phyloP scores from a whole-genome alignment of 2,888 invertebrate species.

The Ectobius pallidus region DNA sequence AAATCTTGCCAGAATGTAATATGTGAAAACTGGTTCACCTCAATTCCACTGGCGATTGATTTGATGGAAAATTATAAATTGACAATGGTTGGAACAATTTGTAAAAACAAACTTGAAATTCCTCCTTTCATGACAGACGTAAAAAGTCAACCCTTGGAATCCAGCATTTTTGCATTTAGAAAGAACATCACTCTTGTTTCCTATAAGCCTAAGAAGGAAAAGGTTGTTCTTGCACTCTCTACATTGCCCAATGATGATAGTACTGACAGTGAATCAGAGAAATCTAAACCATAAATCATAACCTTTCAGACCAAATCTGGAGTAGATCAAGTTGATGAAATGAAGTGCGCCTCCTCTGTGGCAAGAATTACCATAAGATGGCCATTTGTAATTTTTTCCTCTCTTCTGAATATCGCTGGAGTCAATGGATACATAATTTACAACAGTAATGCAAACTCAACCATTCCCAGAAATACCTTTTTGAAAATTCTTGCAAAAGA shows the following conservation, averaged over 20 bases:
- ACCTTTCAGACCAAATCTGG: not conserved
- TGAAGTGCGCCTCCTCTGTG: slow-evolving; percentile 25
- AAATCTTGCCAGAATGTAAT: slow-evolving; percentile 43
- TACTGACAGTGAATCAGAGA: not conserved
- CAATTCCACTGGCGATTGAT: slow-evolving; percentile 34
- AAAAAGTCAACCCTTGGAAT: not conserved
- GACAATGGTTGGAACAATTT: slow-evolving; percentile 37
- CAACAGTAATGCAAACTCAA: too few relatives aligned
- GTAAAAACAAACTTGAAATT: slow-evolving; percentile 35
- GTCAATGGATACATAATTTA: too few relatives aligned
- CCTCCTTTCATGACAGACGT: not conserved
- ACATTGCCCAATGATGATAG: not conserved
- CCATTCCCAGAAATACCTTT: too few relatives aligned
- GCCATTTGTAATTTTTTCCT: slow-evolving; percentile 13
- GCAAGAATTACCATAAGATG: not conserved
- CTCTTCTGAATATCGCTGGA: not conserved
- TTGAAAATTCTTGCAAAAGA: too few relatives aligned
- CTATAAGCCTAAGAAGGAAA: slow-evolving; percentile 26
- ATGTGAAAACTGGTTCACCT: slow-evolving; percentile 41
- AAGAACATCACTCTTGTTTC: slow-evolving; percentile 37
- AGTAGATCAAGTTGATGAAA: slow-evolving; percentile 34
- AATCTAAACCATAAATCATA: not conserved
- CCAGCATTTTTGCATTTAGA: slow-evolving; percentile 39
- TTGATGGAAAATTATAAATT: slow-evolving; percentile 34
- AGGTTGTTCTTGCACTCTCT: slow-evolving; percentile 31